A percentile compares a stretch with the other conserved stretches of the same genome.
Evolutionary conservation across 1,140 invertebrate species (phyloP).

Genomic region (Zelostemma sp.): DNA sequence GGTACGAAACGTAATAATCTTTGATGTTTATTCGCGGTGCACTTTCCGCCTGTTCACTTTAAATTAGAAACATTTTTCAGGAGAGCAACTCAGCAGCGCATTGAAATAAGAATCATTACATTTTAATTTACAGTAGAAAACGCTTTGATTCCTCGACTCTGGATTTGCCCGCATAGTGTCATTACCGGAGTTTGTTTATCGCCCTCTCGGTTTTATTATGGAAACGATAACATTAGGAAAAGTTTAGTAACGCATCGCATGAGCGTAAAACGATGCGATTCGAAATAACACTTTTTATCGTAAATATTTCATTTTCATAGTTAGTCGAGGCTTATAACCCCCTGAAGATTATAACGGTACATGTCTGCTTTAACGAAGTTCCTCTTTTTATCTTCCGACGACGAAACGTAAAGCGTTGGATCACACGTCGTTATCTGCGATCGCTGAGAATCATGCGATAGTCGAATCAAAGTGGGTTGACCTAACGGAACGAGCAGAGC

Average conservation of each 20-base stretch:
- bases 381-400: conserved; percentile 32
- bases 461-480: conserved; percentile 40
- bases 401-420: conserved; percentile 56
- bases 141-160: too few relatives aligned
- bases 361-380: conserved; percentile 21
- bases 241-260: too few relatives aligned
- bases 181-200: too few relatives aligned
- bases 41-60: not conserved
- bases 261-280: too few relatives aligned
- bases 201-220: too few relatives aligned
- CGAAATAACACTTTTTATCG: too few relatives aligned
- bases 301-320: not conserved
- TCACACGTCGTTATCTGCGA: conserved; percentile 57
- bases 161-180: not conserved
- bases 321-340: not conserved
- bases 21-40: not conserved
- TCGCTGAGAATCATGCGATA: conserved; percentile 43
- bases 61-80: not conserved
- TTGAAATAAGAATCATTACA: not conserved
- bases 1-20: not conserved
- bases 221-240: too few relatives aligned
- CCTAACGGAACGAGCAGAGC: conserved; percentile 46
- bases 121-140: too few relatives aligned
- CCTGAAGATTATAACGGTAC: conserved; percentile 6
- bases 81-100: not conserved